Base-by-base conservation (phyloP, 2,888 invertebrate species). In the Acronicta alni region DNA sequence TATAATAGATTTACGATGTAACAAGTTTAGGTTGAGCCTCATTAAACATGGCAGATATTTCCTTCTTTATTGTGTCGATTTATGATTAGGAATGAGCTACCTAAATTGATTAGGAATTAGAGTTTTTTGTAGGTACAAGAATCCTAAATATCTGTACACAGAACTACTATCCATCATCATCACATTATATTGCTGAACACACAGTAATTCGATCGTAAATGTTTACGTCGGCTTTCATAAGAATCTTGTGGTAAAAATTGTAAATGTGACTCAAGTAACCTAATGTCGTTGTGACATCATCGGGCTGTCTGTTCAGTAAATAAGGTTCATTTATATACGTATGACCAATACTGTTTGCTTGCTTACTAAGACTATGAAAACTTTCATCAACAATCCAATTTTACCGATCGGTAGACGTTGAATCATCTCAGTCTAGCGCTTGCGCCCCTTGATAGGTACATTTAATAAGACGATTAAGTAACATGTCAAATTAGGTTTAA, bases 1-100 rank as follows among this genome's bases (percentile, higher is more conserved):
- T 75, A 71, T 81, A 80, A 79, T 78, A 66, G 80, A 72, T 75
- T 80, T 72, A 76, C 70, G 67, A 67, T 64, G 57, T 65, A 45
- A 62, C 63, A 42, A 42, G 56, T 57, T 60, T 53, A 57, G 55
- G 64, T 64, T 49, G 38, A 55, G 75, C 57, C 49, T 64, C 57
- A 72, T 72, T 74, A 66, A 56, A 65, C 58, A 47, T 14, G 35
- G 12, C 30, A 43, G 51, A 46, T 58, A 47, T 65, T 65, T 57
- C 48, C 60, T 71, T 60, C 15, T 20, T 44, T 43, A 58, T 58
- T 56, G 46, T 49, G 15, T 51, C 46, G 23, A 48, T 43, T 43
- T 47, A 45, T 35, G 39, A 18, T 20, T 39, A 17, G 17, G 17
- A 3, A 30, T 6, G 30, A 0, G 30, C n/a, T n/a, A n/a, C n/a